These are phyloP conservation scores for Kryphioiulus occultus DNA, from an alignment of 2,888 invertebrate genomes.

Conservation along the genomic window DNA sequence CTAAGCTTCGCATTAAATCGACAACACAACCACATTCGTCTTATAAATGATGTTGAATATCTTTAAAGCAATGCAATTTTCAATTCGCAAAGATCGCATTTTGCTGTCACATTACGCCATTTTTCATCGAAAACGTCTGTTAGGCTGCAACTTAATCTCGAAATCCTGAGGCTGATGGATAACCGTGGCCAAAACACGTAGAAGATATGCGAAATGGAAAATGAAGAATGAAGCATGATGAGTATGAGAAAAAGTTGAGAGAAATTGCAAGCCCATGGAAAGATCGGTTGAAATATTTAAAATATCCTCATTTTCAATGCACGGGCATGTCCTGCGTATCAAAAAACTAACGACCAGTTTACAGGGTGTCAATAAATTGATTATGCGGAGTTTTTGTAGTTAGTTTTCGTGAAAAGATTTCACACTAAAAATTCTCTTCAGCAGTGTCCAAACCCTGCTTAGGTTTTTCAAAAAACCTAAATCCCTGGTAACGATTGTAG, in stretches of 20 bases:
- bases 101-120: neutral
- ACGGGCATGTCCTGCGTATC: neutral
- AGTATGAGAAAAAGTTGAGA: neutral
- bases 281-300: neutral
- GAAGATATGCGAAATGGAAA: neutral
- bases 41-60: neutral
- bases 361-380: too few relatives aligned
- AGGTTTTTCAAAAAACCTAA: too few relatives aligned
- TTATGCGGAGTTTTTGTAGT: too few relatives aligned
- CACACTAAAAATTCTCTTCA: too few relatives aligned
- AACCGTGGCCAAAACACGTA: neutral
- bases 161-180: conserved; percentile 23
- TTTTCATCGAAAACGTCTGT: neutral
- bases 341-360: too few relatives aligned
- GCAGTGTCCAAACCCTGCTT: too few relatives aligned
- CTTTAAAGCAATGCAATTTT: conserved; percentile 1
- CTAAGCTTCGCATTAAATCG: neutral
- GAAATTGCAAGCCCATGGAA: neutral
- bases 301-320: neutral
- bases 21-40: neutral
- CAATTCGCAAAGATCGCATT: neutral
- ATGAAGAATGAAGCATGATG: neutral
- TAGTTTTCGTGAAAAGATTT: too few relatives aligned
- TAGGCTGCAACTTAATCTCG: neutral
- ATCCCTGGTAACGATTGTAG: too few relatives aligned